Percentiles rank a stretch among this genome's conserved stretches.
Conservation (phyloP, 2,113 vertebrate species). For the Emydocephalus ijimae region DNA sequence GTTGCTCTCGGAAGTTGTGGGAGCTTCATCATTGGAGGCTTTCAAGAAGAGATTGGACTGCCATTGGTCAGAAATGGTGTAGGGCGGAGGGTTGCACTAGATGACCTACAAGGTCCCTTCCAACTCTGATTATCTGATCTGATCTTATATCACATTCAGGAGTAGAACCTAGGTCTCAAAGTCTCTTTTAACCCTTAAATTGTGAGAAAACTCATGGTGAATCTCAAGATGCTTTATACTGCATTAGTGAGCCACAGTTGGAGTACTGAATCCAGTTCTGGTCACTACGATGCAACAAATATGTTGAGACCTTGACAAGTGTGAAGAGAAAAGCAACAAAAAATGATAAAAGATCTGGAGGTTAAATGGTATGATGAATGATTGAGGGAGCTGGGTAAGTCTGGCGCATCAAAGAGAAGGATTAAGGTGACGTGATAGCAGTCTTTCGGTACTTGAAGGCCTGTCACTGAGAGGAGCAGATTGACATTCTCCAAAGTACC, state of each 20-base stretch:
- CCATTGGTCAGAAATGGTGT: too few species aligned
- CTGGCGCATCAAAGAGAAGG: background rate
- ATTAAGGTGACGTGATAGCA: background rate
- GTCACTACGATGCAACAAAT: background rate
- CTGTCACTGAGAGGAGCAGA: background rate
- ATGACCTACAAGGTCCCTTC: too few species aligned
- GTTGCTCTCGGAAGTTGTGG: too few species aligned
- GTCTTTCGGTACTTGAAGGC: background rate
- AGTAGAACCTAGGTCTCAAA: background rate
- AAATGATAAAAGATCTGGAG: background rate
- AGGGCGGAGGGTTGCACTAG: too few species aligned
- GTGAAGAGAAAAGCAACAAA: background rate
- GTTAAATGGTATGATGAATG: background rate
- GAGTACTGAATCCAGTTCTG: background rate
- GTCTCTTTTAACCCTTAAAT: background rate
- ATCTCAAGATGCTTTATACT: background rate
- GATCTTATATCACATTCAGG: background rate
- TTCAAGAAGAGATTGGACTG: too few species aligned
- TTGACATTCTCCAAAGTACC: background rate
- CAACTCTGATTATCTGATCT: too few species aligned
- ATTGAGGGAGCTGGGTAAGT: background rate
- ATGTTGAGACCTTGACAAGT: background rate
- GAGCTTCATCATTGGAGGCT: too few species aligned
- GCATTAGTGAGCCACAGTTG: background rate
- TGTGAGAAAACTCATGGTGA: background rate